phyloP scores from a whole-genome alignment of 2,888 invertebrate genomes.

The Himalopsyche kuldschensis region DNA sequence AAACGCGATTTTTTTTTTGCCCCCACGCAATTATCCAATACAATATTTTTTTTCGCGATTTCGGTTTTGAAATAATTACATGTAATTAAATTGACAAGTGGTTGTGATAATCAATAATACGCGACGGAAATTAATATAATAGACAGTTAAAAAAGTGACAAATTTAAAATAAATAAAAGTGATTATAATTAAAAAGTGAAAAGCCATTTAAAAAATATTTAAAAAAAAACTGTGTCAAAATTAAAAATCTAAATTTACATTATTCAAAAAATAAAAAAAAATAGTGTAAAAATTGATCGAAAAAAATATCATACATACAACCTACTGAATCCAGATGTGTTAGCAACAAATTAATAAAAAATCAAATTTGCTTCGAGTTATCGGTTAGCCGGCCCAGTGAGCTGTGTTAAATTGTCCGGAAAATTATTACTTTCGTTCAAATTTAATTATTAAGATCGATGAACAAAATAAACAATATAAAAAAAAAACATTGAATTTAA shows the following conservation, averaged over 20 bases:
- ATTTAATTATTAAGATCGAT: not conserved
- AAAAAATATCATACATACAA: not conserved
- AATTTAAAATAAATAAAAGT: not conserved
- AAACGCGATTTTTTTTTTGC: not conserved
- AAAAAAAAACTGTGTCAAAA: not conserved
- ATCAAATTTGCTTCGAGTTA: not conserved
- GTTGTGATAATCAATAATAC: not conserved
- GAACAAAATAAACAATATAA: not conserved
- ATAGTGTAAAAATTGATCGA: not conserved
- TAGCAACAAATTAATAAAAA: not conserved
- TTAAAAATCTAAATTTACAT: not conserved
- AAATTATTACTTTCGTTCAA: not conserved
- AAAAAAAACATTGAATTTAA: not conserved
- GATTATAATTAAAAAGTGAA: not conserved
- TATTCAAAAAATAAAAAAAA: not conserved
- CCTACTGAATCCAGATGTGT: not conserved
- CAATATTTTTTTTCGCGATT: not conserved
- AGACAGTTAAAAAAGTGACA: not conserved
- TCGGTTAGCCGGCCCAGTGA: not conserved
- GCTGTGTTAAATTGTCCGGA: not conserved
- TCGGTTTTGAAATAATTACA: not conserved
- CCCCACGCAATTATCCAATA: not conserved
- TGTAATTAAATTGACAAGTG: not conserved
- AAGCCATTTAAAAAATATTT: not conserved
- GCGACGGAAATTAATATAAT: not conserved